phyloP scores from a whole-genome alignment of 1,140 invertebrate species.

The Aporrectodea caliginosa region DNA sequence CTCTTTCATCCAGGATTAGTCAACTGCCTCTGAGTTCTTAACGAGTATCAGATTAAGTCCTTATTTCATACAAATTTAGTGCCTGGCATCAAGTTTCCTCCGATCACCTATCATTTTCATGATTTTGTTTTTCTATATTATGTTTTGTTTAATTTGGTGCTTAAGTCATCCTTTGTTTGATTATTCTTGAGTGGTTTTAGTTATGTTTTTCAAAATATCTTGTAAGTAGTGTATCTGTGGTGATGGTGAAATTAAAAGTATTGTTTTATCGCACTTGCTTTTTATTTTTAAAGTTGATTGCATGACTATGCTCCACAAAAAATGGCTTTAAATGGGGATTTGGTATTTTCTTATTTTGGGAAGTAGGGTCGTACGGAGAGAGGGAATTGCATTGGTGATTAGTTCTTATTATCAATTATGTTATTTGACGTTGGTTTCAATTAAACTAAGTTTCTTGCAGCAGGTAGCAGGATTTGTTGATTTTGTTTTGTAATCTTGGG shows the following conservation, averaged over 20 bases:
- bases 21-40: no score
- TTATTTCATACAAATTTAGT: no score
- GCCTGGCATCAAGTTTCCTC: no score
- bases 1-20: no score
- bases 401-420: not conserved
- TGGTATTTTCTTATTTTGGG: not conserved
- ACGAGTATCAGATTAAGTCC: no score
- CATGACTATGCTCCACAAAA: not conserved
- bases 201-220: not conserved
- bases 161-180: no score
- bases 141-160: no score
- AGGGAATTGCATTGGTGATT: not conserved
- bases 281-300: no score
- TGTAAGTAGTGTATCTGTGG: not conserved
- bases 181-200: conserved; percentile 1
- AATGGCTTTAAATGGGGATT: not conserved
- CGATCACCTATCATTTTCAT: no score
- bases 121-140: no score
- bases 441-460: not conserved
- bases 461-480: not conserved
- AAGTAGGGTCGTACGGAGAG: no score
- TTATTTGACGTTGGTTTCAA: not conserved
- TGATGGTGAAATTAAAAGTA: not conserved
- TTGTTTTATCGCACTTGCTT: no score
- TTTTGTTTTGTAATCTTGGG: not conserved